Conservation (phyloP, 1,140 invertebrate species). For the Drosophila simulans region DNA sequence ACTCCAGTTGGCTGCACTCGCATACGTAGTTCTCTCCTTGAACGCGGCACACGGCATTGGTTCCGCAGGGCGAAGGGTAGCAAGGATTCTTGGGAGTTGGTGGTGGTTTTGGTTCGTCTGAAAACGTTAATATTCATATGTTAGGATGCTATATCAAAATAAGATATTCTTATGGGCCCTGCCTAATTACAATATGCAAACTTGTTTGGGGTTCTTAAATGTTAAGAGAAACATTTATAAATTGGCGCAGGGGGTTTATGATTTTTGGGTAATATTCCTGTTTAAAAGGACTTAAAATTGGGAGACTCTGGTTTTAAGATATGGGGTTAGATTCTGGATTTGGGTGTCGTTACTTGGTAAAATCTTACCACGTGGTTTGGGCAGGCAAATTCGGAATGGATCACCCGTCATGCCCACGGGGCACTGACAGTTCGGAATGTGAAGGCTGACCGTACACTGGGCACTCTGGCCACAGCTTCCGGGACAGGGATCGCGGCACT, state of each 20-base stretch:
- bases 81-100: conserved; percentile 86
- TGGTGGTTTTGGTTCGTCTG: conserved; percentile 53
- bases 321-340: background rate
- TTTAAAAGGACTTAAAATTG: too few species aligned
- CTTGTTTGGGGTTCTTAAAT: conserved; percentile 16
- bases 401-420: conserved; percentile 89
- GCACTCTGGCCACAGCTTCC: conserved; percentile 91
- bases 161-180: conserved; percentile 10
- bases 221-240: background rate
- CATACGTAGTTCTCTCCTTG: conserved; percentile 85
- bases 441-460: conserved; percentile 90
- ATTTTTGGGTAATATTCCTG: background rate
- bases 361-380: conserved; percentile 84
- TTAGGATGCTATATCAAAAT: background rate
- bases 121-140: conserved; percentile 72
- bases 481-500: conserved; percentile 90
- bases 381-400: conserved; percentile 87
- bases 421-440: conserved; percentile 91
- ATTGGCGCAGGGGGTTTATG: background rate
- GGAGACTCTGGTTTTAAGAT: too few species aligned
- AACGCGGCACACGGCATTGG: conserved; percentile 86
- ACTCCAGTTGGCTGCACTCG: conserved; percentile 85
- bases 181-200: conserved; percentile 85
- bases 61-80: conserved; percentile 87
- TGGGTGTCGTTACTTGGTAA: background rate